A percentile compares a stretch with the other conserved stretches of the same genome.
These are phyloP conservation scores for Cheiracanthium punctorium DNA, from an alignment of 2,888 invertebrate species.

Conservation along the genomic window DNA sequence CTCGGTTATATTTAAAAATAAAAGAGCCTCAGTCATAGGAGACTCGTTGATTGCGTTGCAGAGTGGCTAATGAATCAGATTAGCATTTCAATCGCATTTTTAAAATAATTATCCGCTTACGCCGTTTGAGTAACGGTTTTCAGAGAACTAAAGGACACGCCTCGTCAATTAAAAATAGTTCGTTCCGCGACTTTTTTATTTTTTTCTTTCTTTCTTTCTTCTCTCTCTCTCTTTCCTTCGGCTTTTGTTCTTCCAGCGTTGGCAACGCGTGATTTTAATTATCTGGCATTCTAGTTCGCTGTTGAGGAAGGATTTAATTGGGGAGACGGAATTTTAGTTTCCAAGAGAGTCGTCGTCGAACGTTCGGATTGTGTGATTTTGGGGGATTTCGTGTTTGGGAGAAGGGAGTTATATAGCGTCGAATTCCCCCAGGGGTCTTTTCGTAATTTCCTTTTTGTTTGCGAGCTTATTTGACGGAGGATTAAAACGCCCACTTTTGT, in stretches of 20 bases:
- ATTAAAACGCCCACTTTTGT: conserved; percentile 10
- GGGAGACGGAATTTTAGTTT: neutral
- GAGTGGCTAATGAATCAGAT: conserved; percentile 55
- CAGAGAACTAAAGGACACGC: neutral
- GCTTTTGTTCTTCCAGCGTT: conserved; percentile 12
- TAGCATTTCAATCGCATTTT: conserved; percentile 67
- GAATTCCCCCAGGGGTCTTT: neutral
- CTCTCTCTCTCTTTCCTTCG: neutral
- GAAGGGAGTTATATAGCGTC: conserved; percentile 5
- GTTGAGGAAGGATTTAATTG: conserved; percentile 15
- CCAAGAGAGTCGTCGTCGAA: neutral
- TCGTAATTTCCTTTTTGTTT: conserved; percentile 9
- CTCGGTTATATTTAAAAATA: conserved; percentile 67
- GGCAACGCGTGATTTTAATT: conserved; percentile 23
- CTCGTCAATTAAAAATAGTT: conserved; percentile 59
- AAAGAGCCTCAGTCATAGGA: conserved; percentile 40
- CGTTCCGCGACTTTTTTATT: neutral
- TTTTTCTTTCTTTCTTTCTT: neutral
- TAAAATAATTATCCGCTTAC: conserved; percentile 65
- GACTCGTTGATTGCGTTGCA: conserved; percentile 62
- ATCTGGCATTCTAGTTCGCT: neutral
- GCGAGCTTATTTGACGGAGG: neutral
- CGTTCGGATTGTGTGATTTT: neutral
- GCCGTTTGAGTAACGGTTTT: conserved; percentile 39
- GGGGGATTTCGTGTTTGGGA: neutral